Percentiles rank a stretch among this genome's conserved stretches.
phyloP scores from a whole-genome alignment of 2,888 invertebrate species.

The Leptopterna dolabrata region DNA sequence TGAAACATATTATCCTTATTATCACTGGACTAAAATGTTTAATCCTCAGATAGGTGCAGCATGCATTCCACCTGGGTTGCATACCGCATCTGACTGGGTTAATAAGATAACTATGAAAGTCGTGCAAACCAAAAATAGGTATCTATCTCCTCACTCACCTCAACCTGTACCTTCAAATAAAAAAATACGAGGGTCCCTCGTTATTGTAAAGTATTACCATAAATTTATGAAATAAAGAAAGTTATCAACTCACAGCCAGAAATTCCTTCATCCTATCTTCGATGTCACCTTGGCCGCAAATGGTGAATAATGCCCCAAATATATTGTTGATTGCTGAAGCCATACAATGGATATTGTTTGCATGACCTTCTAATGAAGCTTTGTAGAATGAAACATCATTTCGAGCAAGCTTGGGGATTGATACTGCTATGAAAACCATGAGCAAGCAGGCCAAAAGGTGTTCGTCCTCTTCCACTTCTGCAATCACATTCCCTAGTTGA shows the following conservation, averaged over 20 bases:
- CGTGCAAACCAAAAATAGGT: too few species aligned
- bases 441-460: constrained; percentile 93
- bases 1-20: too few species aligned
- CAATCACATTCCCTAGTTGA: constrained; percentile 62
- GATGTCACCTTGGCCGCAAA: constrained; percentile 95
- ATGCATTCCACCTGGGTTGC: too few species aligned
- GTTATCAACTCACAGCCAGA: constrained; percentile 70
- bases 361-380: constrained; percentile 89
- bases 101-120: too few species aligned
- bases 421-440: constrained; percentile 99
- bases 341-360: constrained; percentile 99
- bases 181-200: too few species aligned
- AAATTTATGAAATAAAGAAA: too few species aligned
- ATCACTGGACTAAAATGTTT: too few species aligned
- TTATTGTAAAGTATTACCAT: too few species aligned
- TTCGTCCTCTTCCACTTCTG: constrained; percentile 89
- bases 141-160: too few species aligned
- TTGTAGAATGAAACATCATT: constrained; percentile 90
- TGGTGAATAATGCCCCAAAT: constrained; percentile 95
- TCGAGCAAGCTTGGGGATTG: constrained; percentile 92
- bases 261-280: constrained; percentile 98
- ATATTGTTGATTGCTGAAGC: constrained; percentile 95
- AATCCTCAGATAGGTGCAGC: too few species aligned
- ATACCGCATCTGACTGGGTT: too few species aligned
- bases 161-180: too few species aligned